phyloP scores from a whole-genome alignment of 2,888 invertebrate genomes.

The Gymnoscelis rufifasciata region DNA sequence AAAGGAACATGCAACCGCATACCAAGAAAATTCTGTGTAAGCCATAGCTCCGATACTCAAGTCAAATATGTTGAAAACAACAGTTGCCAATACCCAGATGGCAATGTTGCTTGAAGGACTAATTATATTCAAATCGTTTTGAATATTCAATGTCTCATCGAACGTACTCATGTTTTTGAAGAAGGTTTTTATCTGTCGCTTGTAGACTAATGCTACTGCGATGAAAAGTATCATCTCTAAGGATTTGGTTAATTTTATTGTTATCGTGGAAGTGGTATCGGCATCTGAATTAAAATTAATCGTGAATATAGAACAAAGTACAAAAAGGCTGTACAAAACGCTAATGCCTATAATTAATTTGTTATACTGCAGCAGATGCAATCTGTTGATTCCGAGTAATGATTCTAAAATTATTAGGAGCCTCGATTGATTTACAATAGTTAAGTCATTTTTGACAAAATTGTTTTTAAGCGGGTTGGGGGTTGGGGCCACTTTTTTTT shows the following conservation, averaged over 20 bases:
- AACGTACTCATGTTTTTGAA: slow-evolving; percentile 43
- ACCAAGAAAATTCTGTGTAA: neutral
- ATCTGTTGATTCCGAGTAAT: slow-evolving; percentile 41
- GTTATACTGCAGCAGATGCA: slow-evolving; percentile 37
- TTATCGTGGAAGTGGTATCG: slow-evolving; percentile 34
- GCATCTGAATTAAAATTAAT: slow-evolving; percentile 2
- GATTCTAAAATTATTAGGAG: slow-evolving; percentile 32
- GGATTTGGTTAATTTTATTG: slow-evolving; percentile 35
- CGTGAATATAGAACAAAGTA: neutral
- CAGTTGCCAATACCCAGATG: slow-evolving; percentile 30
- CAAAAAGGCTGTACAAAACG: slow-evolving; percentile 12
- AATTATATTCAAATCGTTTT: slow-evolving; percentile 34
- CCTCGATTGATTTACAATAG: slow-evolving; percentile 32
- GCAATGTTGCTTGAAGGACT: slow-evolving; percentile 28
- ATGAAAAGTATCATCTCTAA: slow-evolving; percentile 43
- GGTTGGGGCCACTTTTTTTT: slow-evolving; percentile 39
- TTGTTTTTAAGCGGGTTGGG: slow-evolving; percentile 11
- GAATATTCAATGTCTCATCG: slow-evolving; percentile 48
- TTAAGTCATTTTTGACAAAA: slow-evolving; percentile 15
- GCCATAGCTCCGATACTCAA: neutral
- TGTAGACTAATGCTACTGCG: slow-evolving; percentile 34
- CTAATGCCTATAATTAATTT: slow-evolving; percentile 26
- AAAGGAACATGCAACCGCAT: neutral
- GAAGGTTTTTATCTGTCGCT: slow-evolving; percentile 36
- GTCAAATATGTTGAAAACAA: slow-evolving; percentile 37